Percentiles rank a stretch among this genome's conserved stretches.
These are phyloP conservation scores for Indicator maculatus DNA, from an alignment of 2,113 vertebrate genomes.

Conservation along the genomic window DNA sequence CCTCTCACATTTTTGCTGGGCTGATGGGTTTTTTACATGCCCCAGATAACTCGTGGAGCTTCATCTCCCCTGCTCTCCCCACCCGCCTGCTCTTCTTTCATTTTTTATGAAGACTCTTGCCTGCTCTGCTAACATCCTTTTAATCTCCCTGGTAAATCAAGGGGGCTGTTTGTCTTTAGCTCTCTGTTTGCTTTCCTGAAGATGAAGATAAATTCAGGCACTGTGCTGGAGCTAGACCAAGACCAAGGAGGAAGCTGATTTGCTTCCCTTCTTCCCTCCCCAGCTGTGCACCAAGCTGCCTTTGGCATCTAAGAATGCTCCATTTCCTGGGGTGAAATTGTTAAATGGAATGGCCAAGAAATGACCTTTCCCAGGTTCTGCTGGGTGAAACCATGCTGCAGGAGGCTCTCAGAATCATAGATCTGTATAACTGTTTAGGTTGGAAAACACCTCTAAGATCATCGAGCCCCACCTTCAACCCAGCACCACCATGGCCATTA, in stretches of 20 bases:
- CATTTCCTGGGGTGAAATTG: background rate
- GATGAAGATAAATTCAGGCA: background rate
- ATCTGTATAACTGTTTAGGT: background rate
- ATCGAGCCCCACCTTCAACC: background rate
- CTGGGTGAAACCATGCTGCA: background rate
- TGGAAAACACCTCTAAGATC: background rate
- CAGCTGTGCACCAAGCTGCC: accelerated
- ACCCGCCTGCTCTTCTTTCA: conserved; percentile 23
- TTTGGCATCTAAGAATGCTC: background rate
- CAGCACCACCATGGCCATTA: background rate
- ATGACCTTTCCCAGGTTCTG: background rate
- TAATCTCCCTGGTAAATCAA: background rate
- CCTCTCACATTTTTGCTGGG: conserved; percentile 37
- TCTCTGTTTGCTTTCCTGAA: background rate
- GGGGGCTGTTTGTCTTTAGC: background rate
- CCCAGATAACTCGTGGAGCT: conserved; percentile 55
- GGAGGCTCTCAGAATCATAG: background rate
- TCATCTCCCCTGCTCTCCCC: background rate
- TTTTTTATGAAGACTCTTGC: conserved; percentile 51
- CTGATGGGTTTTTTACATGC: conserved; percentile 57
- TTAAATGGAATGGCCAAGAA: background rate
- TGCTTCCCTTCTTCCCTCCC: too few species aligned
- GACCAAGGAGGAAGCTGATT: background rate
- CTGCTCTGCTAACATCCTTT: background rate
- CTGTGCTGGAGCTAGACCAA: background rate